Conservation (phyloP, 2,888 invertebrate genomes). For the Orthosia gothica region DNA sequence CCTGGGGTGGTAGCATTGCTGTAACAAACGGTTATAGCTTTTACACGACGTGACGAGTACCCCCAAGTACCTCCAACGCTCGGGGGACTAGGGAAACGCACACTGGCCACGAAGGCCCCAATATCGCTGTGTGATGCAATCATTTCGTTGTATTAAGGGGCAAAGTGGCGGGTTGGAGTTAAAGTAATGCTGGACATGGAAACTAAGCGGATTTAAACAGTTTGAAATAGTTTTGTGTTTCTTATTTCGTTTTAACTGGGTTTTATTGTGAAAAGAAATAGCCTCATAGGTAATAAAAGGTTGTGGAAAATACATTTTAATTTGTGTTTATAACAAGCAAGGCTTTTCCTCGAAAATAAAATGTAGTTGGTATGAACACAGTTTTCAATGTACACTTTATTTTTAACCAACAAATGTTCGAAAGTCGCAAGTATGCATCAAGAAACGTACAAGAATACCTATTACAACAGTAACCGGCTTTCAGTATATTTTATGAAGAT, state of each 20-base stretch:
- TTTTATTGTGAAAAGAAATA: background rate
- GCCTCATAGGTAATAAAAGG: background rate
- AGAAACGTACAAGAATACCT: background rate
- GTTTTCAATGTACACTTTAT: background rate
- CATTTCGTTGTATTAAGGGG: constrained; percentile 48
- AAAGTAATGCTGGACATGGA: constrained; percentile 22
- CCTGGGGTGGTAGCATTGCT: constrained; percentile 21
- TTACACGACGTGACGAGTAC: constrained; percentile 55
- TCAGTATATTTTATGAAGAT: constrained; percentile 30
- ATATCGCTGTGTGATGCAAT: constrained; percentile 47
- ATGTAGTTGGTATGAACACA: too few relatives aligned
- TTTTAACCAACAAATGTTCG: background rate
- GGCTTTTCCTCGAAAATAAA: too few relatives aligned
- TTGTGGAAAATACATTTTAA: too few relatives aligned
- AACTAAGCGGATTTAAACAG: constrained; percentile 21
- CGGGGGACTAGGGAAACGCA: constrained; percentile 44
- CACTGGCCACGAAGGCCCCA: constrained; percentile 17
- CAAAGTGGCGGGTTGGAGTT: too few relatives aligned
- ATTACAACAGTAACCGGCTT: background rate
- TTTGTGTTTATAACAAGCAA: too few relatives aligned
- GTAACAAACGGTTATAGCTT: constrained; percentile 61
- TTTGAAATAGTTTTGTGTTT: constrained; percentile 23
- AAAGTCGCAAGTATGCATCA: background rate
- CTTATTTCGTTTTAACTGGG: background rate
- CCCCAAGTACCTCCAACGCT: constrained; percentile 32